Evolutionary conservation across 2,888 invertebrate species (phyloP).

Genomic region (Drosophila histrio): DNA sequence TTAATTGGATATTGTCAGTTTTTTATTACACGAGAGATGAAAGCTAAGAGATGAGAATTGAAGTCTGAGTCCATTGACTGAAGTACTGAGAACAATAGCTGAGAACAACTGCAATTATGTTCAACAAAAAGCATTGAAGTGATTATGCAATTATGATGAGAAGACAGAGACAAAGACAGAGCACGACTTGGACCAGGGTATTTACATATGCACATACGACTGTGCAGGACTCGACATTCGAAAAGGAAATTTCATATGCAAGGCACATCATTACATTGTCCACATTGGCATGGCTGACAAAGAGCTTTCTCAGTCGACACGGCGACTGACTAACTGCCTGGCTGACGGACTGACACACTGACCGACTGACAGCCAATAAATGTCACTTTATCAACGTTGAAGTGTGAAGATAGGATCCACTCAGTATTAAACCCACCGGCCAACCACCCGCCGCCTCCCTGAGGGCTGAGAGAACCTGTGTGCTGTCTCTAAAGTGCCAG

Average conservation of each 20-base stretch:
- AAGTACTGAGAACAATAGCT: slow-evolving; percentile 4
- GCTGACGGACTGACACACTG: slow-evolving; percentile 19
- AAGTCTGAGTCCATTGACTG: background rate
- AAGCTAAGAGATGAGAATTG: background rate
- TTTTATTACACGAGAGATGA: background rate
- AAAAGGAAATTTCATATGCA: slow-evolving; percentile 63
- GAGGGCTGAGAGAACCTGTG: slow-evolving; percentile 3
- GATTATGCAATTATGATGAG: slow-evolving; percentile 43
- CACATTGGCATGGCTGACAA: slow-evolving; percentile 54
- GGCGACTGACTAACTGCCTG: slow-evolving; percentile 13
- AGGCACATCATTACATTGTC: slow-evolving; percentile 70
- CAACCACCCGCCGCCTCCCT: slow-evolving; percentile 2
- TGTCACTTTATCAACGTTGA: slow-evolving; percentile 66
- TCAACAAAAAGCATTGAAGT: slow-evolving; percentile 34
- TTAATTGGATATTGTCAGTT: background rate
- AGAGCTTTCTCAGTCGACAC: slow-evolving; percentile 38
- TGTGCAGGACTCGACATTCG: slow-evolving; percentile 1
- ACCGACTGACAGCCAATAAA: slow-evolving; percentile 69
- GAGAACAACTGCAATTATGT: slow-evolving; percentile 26
- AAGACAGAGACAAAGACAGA: background rate
- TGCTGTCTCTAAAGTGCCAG: slow-evolving; percentile 63
- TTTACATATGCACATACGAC: slow-evolving; percentile 26
- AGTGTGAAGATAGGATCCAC: slow-evolving; percentile 57
- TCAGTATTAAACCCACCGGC: slow-evolving; percentile 30
- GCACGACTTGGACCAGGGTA: background rate